A percentile compares a stretch with the other conserved stretches of the same genome.
Evolutionary conservation across 2,888 invertebrate genomes (phyloP).

Genomic region (Theretra japonica): DNA sequence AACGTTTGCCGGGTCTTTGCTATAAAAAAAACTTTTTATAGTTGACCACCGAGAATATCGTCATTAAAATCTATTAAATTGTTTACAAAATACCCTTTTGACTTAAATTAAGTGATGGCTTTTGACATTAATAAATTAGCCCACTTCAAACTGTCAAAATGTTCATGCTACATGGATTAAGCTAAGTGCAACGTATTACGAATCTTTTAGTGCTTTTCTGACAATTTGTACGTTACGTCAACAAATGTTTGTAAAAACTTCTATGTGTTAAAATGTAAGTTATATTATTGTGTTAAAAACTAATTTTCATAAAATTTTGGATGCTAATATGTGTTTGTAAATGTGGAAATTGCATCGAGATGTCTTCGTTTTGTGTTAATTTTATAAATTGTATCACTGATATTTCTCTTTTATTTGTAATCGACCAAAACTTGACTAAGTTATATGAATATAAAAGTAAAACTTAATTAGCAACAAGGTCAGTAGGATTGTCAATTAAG

Average conservation of each 20-base stretch:
- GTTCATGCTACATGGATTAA: not conserved
- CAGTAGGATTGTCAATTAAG: too few relatives aligned
- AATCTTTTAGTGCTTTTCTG: slow-evolving; percentile 69
- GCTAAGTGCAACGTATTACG: slow-evolving; percentile 41
- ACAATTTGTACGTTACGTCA: slow-evolving; percentile 34
- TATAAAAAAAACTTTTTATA: not conserved
- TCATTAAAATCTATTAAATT: not conserved
- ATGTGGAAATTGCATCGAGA: not conserved
- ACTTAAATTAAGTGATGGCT: not conserved
- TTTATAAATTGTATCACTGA: not conserved
- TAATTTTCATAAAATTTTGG: not conserved
- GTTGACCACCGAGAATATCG: not conserved
- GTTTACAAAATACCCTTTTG: not conserved
- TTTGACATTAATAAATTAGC: too few relatives aligned
- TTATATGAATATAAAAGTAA: too few relatives aligned
- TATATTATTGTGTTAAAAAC: not conserved
- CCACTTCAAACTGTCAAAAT: not conserved
- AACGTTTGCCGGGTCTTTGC: too few relatives aligned
- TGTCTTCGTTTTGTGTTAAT: not conserved
- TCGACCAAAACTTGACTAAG: too few relatives aligned
- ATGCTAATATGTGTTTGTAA: slow-evolving; percentile 6
- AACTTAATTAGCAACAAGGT: too few relatives aligned
- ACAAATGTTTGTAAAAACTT: not conserved
- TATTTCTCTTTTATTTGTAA: not conserved
- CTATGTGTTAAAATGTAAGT: not conserved